Percentiles rank a stretch among this genome's conserved stretches.
Evolutionary conservation across 92 coral and sea anemone species (phyloP).

Genomic region (Epizoanthus ramosus): DNA sequence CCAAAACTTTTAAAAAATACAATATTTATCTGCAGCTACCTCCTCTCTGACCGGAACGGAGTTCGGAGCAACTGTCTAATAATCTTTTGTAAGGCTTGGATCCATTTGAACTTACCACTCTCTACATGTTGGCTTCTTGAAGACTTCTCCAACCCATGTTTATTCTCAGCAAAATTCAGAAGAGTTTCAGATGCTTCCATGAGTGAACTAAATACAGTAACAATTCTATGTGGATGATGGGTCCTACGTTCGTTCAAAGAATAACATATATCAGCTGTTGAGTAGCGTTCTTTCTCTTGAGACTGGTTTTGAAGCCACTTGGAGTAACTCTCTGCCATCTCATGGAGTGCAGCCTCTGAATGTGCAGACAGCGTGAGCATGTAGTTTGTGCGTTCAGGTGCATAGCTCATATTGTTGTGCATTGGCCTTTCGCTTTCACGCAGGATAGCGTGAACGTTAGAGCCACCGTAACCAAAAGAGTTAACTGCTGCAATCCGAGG

Average conservation of each 20-base stretch:
- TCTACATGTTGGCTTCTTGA: slow-evolving; percentile 32
- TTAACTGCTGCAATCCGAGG: slow-evolving; percentile 63
- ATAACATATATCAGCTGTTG: slow-evolving; percentile 53
- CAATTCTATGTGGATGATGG: slow-evolving; percentile 56
- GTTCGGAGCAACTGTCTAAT: too few relatives aligned
- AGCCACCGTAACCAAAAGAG: slow-evolving; percentile 72
- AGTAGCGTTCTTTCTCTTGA: slow-evolving; percentile 21
- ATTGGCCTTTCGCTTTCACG: slow-evolving; percentile 30
- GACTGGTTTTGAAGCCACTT: slow-evolving; percentile 34
- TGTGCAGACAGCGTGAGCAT: slow-evolving; percentile 63
- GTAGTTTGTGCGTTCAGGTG: not conserved
- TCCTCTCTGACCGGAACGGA: too few relatives aligned
- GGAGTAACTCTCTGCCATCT: slow-evolving; percentile 42
- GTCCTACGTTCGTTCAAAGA: slow-evolving; percentile 64
- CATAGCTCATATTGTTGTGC: not conserved
- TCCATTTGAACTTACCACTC: not conserved
- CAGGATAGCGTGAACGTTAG: slow-evolving; percentile 62
- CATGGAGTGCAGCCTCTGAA: slow-evolving; percentile 48
- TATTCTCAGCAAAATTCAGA: slow-evolving; percentile 32
- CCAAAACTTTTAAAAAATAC: too few relatives aligned
- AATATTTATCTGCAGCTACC: too few relatives aligned
- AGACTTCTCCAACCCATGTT: slow-evolving; percentile 49
- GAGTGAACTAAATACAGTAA: slow-evolving; percentile 44
- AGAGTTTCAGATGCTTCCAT: slow-evolving; percentile 48
- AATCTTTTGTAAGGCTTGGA: too few relatives aligned